phyloP scores from a whole-genome alignment of 2,888 invertebrate species.

The Carpatolechia fugitivella region DNA sequence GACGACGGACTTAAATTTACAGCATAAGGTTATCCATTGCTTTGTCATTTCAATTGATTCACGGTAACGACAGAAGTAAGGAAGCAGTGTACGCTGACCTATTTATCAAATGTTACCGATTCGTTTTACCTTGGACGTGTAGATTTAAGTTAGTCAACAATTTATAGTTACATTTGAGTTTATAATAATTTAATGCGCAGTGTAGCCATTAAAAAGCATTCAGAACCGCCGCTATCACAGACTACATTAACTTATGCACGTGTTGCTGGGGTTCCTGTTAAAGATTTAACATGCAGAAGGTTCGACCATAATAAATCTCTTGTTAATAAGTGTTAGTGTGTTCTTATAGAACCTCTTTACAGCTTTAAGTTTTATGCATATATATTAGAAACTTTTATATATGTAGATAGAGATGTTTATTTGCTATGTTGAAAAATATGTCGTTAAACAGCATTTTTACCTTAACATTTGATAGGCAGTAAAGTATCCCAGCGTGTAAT shows the following conservation, averaged over 20 bases:
- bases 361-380: background rate
- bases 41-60: background rate
- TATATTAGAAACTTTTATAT: too few relatives aligned
- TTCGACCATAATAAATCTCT: background rate
- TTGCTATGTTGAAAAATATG: background rate
- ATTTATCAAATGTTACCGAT: background rate
- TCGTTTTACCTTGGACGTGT: background rate
- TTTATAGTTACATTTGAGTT: slow-evolving; percentile 25
- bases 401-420: background rate
- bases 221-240: slow-evolving; percentile 48
- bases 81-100: background rate
- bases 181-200: slow-evolving; percentile 51
- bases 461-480: background rate
- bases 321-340: background rate
- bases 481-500: slow-evolving; percentile 5
- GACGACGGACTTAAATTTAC: background rate
- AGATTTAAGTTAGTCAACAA: slow-evolving; percentile 7
- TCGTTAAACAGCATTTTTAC: background rate
- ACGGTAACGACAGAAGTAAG: background rate
- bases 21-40: background rate
- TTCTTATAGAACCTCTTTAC: too few relatives aligned
- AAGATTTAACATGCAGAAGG: slow-evolving; percentile 10
- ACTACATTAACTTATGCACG: slow-evolving; percentile 44
- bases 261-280: slow-evolving; percentile 30
- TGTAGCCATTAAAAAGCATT: slow-evolving; percentile 68